Evolutionary conservation across 1,140 invertebrate species (phyloP), one percentile per base, ranked within the genome.

Genomic region (Lineus longissimus): DNA sequence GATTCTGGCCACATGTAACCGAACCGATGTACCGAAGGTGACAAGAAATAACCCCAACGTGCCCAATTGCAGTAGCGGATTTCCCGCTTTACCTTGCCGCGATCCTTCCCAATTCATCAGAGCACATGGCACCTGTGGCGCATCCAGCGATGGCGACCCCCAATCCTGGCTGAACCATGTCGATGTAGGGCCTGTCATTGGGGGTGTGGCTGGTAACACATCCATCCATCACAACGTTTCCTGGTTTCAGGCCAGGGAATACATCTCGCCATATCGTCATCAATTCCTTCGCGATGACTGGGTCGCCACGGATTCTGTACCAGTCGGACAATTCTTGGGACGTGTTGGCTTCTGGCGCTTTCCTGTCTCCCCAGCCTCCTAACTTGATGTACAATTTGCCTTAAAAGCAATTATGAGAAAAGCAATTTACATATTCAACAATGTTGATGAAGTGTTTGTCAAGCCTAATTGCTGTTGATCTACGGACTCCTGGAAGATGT

Each of bases 341-440:
- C 23, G 23, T 11, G 7, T 9, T 13, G n/a, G 29, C 11, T 59
- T 59, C 36, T 17, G 25, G 40, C 17, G 57, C 33, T 36, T 36
- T 55, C 1, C 47, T 11, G 19, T 43, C 59, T 23, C 29, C 17
- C 13, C 33, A 47, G 43, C 63, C 45, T 7, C 68, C 68, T n/a
- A 66, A 19, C 55, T 69, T 69, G 7, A 69, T 40, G 23, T 69
- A 69, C 17, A 62, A 55, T 56, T 64, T 69, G 23, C 68, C 68
- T 69, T 23, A 15, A 68, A 55, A 41, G 41, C 40, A 47, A 2
- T 54, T 19, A 45, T 36, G 33, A 7, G 33, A 4, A 36, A 36
- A n/a, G n/a, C n/a, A n/a, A n/a, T n/a, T n/a, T n/a, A n/a, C n/a
- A n/a, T n/a, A n/a, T n/a, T n/a, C n/a, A n/a, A n/a, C n/a, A n/a